Base-by-base conservation (phyloP, 2,797 vertebrate species). In the Acanthurus lineatus region DNA sequence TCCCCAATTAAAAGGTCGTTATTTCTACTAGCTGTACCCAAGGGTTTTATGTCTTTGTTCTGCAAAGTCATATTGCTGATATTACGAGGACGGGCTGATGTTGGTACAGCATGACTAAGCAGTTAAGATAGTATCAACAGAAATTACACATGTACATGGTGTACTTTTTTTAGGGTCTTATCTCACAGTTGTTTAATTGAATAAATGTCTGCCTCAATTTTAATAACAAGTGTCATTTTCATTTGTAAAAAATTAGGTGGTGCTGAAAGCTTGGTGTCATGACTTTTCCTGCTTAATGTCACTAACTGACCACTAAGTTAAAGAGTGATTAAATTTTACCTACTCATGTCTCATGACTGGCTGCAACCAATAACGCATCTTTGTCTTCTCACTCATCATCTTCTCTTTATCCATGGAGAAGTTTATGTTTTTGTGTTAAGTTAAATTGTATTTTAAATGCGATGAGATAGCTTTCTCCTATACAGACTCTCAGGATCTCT, bases 1-100 rank as follows among this genome's bases (percentile, higher is more conserved):
- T 54, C 42, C 32, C 32, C 49, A 85, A 68, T 78, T 83, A 73
- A 58, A 74, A 62, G 38, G 5, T 72, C 1, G 42, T 73, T 51
- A 48, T 63, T 35, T 57, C 9, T 1, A 2, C 49, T 3, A 16
- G 47, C 51, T 10, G 28, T 44, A 15, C 40, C 45, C 9, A 28
- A 20, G 42, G n/a, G 11, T 22, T 79, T 82, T 47, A 62, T 69
- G 49, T 79, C 17, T 48, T 6, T 76, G 57, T 57, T 61, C 44
- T 82, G 20, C 28, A 28, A 20, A 25, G 11, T 47, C 66, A 45
- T 47, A 25, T 9, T 65, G 66, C 10, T 79, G 57, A 69, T 56
- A 57, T 48, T 44, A 59, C 47, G 51, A 59, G 73, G 49, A 64
- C 58, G 19, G 40, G 42, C 22, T 61, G 2, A 49, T 74, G 15